Evolutionary conservation across 2,797 vertebrate genomes (phyloP).

Genomic region (Arctocebus calabarensis): DNA sequence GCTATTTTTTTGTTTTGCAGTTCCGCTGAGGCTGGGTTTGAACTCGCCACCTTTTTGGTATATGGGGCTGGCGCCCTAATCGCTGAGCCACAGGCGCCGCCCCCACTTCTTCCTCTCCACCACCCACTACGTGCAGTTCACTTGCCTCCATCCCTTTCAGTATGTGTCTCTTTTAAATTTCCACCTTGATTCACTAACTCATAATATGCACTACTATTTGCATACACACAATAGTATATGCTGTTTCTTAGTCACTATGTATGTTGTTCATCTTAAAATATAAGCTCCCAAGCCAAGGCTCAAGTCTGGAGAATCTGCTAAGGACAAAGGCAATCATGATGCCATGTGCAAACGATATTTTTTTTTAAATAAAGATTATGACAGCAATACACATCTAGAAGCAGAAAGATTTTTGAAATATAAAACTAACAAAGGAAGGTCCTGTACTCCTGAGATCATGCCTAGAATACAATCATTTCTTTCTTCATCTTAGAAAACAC

Average conservation of each 20-base stretch:
- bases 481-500: background rate
- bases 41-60: too few relatives aligned
- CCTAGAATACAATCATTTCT: conserved; percentile 17
- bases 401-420: background rate
- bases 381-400: conserved; percentile 7
- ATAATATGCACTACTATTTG: background rate
- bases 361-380: background rate
- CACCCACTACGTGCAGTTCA: too few relatives aligned
- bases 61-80: too few relatives aligned
- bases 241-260: background rate
- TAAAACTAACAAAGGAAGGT: background rate
- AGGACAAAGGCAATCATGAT: background rate
- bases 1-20: too few relatives aligned
- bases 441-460: background rate
- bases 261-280: conserved; percentile 5
- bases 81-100: too few relatives aligned
- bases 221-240: background rate
- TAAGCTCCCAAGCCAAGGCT: background rate
- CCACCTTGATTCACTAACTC: background rate
- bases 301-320: background rate
- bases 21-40: too few relatives aligned
- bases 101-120: too few relatives aligned
- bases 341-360: background rate
- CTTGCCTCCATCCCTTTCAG: background rate
- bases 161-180: background rate